phyloP scores from a whole-genome alignment of 2,888 invertebrate genomes.

The Celastrina argiolus region DNA sequence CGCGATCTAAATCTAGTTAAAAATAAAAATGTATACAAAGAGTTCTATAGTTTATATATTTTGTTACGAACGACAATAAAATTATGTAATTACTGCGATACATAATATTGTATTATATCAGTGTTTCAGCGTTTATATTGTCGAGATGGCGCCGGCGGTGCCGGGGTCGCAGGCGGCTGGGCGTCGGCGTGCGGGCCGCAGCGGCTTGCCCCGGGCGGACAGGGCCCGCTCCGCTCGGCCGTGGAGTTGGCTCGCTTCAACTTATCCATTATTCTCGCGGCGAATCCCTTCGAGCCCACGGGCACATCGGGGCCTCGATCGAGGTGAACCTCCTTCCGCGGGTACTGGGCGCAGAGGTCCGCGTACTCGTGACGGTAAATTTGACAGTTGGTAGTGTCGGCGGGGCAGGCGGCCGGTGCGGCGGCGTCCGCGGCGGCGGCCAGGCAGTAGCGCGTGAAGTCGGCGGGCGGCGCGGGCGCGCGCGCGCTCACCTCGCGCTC shows the following conservation, averaged over 20 bases:
- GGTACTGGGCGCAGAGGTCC: conserved; percentile 17
- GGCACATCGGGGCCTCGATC: not conserved
- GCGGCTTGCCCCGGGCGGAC: not conserved
- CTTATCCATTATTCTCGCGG: conserved; percentile 36
- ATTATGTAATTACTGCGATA: no score
- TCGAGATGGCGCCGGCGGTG: not conserved
- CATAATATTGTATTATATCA: no score
- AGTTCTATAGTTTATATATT: no score
- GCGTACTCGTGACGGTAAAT: conserved; percentile 23
- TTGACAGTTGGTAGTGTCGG: conserved; percentile 41
- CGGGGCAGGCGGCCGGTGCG: conserved; percentile 36
- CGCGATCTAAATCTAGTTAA: no score
- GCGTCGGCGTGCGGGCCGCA: not conserved
- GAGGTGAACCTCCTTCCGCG: not conserved
- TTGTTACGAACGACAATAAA: no score
- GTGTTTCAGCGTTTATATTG: not conserved
- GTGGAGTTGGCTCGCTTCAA: conserved; percentile 27
- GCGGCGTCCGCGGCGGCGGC: conserved; percentile 27
- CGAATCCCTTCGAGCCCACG: conserved; percentile 27
- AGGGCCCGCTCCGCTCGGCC: not conserved
- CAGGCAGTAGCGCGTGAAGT: conserved; percentile 24
- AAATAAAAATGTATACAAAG: no score
- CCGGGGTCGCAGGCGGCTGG: not conserved
- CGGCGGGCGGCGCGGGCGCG: conserved; percentile 12
- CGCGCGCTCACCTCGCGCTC: conserved; percentile 27